Conservation (phyloP, 2,888 invertebrate genomes). For the Galerucella calmariensis region DNA sequence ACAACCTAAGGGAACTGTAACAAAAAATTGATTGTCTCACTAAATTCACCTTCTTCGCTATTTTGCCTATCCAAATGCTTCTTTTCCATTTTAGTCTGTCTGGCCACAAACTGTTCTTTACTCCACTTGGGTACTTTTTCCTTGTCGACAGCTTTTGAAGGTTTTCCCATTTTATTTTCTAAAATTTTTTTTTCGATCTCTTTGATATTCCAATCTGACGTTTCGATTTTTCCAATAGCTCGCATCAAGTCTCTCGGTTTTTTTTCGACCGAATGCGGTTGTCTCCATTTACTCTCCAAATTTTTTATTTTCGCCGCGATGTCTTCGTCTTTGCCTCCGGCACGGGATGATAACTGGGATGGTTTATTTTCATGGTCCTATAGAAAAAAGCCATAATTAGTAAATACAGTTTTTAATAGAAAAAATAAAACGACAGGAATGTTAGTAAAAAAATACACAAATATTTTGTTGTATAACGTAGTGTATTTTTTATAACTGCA, state of each 20-base stretch:
- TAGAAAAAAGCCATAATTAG: conserved; percentile 38
- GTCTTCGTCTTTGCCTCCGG: conserved; percentile 66
- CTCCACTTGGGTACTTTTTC: conserved; percentile 92
- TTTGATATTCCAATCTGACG: conserved; percentile 90
- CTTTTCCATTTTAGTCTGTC: conserved; percentile 77
- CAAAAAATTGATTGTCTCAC: too few species aligned
- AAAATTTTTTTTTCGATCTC: conserved; percentile 90
- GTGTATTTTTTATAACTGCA: too few species aligned
- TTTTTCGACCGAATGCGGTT: conserved; percentile 71
- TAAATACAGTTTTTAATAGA: neutral
- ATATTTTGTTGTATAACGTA: too few species aligned
- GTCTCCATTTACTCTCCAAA: conserved; percentile 82
- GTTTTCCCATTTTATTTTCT: conserved; percentile 72
- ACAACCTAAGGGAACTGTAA: too few species aligned
- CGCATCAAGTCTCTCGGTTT: conserved; percentile 88
- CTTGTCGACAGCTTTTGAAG: conserved; percentile 69
- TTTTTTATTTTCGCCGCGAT: conserved; percentile 75
- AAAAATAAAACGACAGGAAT: too few species aligned
- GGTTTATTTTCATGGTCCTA: conserved; percentile 60
- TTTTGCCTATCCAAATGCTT: conserved; percentile 72
- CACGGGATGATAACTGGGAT: conserved; percentile 53
- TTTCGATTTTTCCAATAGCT: conserved; percentile 85
- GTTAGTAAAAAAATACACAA: too few species aligned
- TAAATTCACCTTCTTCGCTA: conserved; percentile 63
- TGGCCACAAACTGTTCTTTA: conserved; percentile 80